phyloP scores from a whole-genome alignment of 2,797 vertebrate species.

The Hemitrygon akajei region DNA sequence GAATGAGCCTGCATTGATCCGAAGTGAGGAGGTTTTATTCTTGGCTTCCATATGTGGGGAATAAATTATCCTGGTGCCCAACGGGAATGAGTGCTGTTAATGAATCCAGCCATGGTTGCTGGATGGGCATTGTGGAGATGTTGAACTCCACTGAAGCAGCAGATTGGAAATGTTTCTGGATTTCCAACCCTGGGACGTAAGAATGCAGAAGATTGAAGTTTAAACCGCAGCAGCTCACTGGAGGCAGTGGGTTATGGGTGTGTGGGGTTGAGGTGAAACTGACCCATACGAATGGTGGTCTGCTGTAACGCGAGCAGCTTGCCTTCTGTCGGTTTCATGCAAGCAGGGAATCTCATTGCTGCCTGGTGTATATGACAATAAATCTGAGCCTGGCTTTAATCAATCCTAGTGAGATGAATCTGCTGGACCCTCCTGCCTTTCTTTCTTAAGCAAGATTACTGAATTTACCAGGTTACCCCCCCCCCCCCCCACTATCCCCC shows the following conservation, averaged over 20 bases:
- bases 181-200: not conserved
- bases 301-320: not conserved
- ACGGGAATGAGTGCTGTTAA: not conserved
- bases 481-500: not conserved
- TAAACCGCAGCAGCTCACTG: not conserved
- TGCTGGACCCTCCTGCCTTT: not conserved
- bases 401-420: not conserved
- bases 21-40: not conserved
- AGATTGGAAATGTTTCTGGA: not conserved
- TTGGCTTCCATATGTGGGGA: not conserved
- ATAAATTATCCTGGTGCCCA: not conserved
- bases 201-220: not conserved
- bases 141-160: not conserved
- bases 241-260: not conserved
- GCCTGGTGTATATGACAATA: no score
- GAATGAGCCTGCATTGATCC: not conserved
- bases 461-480: no score
- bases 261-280: not conserved
- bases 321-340: no score
- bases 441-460: not conserved
- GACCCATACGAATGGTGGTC: not conserved
- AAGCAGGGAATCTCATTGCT: no score
- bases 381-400: no score
- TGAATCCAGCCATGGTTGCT: not conserved
- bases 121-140: not conserved